Base-by-base conservation (phyloP, 2,888 invertebrate genomes). In the Leptinotarsa rubiginosa region DNA sequence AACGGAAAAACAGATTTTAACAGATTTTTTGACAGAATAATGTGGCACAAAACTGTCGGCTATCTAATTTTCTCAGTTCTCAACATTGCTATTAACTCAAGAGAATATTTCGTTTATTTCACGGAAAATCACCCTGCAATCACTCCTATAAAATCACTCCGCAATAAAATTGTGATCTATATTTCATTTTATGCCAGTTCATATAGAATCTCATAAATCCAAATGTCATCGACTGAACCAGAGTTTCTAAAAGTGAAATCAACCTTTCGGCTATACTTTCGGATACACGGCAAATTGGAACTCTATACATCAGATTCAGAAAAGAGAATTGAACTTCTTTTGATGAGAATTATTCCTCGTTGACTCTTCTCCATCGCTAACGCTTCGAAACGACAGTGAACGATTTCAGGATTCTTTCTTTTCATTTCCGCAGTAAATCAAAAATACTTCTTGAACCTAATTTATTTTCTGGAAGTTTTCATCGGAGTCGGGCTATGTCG, bases 391-490 rank as follows among this genome's bases (percentile, higher is more conserved):
- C 62, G 41, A 62, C 18, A 62, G 41, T 41, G n/a, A 62, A 62
- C 62, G 62, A 41, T 62, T 62, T 13, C 31, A n/a, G 62, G n/a
- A 62, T 41, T 62, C 31, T 62, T 62, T 62, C 62, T n/a, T 62
- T 62, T 41, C 41, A 41, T 62, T 62, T 41, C 62, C 62, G 41
- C 62, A 62, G 62, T 41, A 62, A 62, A 62, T 62, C 62, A 62
- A 62, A 62, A 62, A 62, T 62, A 62, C 62, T 41, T 41, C 62
- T 62, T 62, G 41, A 62, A 62, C 62, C 62, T 41, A 62, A 62
- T 62, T 56, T 62, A 31, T 56, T n/a, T 56, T 56, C 56, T 18
- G 3, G 3, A 20, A 20, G 56, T 56, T 56, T 22, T 56, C 56
- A 20, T 56, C 5, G 50, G 22, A 56, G 56, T 22, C 56, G 15